Evolutionary conservation across 2,113 vertebrate species (phyloP).

Genomic region (Tricholaema leucomelas): DNA sequence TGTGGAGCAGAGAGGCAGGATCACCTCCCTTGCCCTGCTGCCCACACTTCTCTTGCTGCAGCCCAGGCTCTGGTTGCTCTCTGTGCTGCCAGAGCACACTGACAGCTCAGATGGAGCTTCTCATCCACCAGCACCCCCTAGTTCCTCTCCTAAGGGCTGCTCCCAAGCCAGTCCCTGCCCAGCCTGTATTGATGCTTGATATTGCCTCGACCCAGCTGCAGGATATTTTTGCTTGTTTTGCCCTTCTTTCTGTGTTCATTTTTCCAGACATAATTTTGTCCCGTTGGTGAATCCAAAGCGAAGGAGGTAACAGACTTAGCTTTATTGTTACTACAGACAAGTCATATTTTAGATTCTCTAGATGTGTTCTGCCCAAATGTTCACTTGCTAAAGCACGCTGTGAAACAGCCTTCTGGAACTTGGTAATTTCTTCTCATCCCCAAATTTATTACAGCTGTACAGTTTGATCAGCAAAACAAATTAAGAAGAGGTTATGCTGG

Average conservation of each 20-base stretch:
- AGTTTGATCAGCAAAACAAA: constrained; percentile 39
- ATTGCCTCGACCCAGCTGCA: no score
- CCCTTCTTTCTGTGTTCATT: neutral
- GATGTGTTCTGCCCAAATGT: neutral
- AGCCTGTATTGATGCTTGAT: no score
- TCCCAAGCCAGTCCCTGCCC: no score
- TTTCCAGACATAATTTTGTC: neutral
- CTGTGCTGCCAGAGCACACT: no score
- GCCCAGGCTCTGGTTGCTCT: no score
- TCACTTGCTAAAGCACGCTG: neutral
- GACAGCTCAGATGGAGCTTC: no score
- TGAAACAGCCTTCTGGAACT: constrained; percentile 23
- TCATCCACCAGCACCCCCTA: no score
- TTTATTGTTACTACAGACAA: constrained; percentile 20
- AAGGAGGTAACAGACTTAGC: neutral
- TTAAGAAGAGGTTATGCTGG: constrained; percentile 2
- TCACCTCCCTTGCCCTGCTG: no score
- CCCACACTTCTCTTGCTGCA: no score
- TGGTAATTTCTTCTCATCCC: neutral
- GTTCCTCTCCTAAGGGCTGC: no score
- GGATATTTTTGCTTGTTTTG: neutral
- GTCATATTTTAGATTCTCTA: neutral
- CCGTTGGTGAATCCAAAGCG: neutral
- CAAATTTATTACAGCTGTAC: constrained; percentile 10
- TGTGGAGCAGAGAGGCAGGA: no score